Evolutionary conservation across 2,113 vertebrate species (phyloP).

Genomic region (Microtus montanus): DNA sequence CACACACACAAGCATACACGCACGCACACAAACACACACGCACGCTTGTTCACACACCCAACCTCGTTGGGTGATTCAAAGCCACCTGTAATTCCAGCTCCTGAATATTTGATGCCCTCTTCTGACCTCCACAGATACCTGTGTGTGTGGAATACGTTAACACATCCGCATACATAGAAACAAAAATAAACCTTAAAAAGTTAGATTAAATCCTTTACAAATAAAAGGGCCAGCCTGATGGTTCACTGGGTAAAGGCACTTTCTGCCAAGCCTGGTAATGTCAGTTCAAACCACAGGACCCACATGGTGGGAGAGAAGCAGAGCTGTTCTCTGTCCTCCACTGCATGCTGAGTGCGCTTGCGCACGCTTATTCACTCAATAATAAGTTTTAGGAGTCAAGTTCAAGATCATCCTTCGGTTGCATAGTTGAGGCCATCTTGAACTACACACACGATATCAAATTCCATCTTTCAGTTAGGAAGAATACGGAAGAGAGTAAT

Average conservation of each 20-base stretch:
- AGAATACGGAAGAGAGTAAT: not conserved
- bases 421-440: not conserved
- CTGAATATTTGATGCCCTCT: not conserved
- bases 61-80: not conserved
- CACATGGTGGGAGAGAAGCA: not conserved
- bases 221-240: not conserved
- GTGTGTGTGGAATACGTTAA: not conserved
- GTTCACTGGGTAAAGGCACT: not conserved
- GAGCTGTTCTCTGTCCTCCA: not conserved
- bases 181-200: not conserved
- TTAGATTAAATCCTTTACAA: not conserved
- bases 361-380: not conserved
- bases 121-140: not conserved
- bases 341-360: not conserved
- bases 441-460: not conserved
- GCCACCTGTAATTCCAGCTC: not conserved
- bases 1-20: not conserved
- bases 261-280: no score
- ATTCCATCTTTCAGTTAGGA: not conserved
- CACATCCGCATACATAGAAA: not conserved
- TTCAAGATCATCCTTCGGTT: not conserved
- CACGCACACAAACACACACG: no score
- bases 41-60: not conserved
- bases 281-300: not conserved
- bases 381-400: not conserved